phyloP scores from a whole-genome alignment of 92 coral and sea anemone species.

The Palythoa heliodiscus region DNA sequence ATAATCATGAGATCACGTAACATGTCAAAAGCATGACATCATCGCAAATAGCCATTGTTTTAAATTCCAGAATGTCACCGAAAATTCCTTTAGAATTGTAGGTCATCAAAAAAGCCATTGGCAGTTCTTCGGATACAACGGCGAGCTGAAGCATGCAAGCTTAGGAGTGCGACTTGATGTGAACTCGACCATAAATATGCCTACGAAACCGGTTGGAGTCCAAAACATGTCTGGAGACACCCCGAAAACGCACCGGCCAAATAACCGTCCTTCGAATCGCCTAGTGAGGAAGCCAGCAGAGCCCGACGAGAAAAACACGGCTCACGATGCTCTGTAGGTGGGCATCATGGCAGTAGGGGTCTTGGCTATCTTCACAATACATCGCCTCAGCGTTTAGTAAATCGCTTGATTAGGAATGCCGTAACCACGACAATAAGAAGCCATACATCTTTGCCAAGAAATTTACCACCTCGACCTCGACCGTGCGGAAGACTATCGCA shows the following conservation, averaged over 20 bases:
- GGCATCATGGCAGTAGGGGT: not conserved
- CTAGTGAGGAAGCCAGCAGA: constrained; percentile 27
- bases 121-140: no score
- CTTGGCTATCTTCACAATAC: not conserved
- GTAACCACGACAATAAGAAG: not conserved
- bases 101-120: no score
- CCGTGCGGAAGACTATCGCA: not conserved
- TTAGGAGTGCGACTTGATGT: no score
- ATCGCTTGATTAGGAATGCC: not conserved
- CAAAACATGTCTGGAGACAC: no score
- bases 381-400: not conserved
- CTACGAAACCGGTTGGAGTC: no score
- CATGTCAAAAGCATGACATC: no score
- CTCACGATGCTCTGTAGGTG: not conserved
- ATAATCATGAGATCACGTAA: no score
- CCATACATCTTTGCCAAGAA: constrained; percentile 11
- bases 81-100: no score
- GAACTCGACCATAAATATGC: no score
- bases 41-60: no score
- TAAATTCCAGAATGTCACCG: no score
- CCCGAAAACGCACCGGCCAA: not conserved
- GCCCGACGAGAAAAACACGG: no score
- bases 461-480: not conserved
- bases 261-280: not conserved
- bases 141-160: not conserved